Evolutionary conservation across 2,888 invertebrate genomes (phyloP), one percentile per base, ranked within the genome.

Genomic region (Mamestra brassicae): DNA sequence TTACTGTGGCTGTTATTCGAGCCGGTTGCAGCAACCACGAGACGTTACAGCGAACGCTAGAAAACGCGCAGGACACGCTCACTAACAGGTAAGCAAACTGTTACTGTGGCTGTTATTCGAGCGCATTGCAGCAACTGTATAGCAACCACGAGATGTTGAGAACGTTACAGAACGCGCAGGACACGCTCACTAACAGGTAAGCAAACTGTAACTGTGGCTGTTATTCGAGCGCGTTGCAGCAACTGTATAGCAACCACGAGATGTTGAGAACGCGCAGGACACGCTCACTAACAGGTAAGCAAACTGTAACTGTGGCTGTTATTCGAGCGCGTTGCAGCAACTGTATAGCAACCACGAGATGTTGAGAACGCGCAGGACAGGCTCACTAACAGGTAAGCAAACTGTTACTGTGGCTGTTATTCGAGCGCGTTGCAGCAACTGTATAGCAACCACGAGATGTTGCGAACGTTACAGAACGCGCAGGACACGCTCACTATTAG

Each of bases 261-360:
- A 97, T 97, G 52, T 88, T 98, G 80, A 98, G 92, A 97, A 97
- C 81, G 97, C 98, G 2, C 97, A 98, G 83, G 98, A 98, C 69
- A 97, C 97, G 34, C 94, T 98, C 3, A 94, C 95, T 47, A 95
- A 96, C 80, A 93, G 96, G 96, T 96, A 76, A 11, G 45, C 2
- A 13, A 15, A 4, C 15, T 47, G 47, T 62, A 66, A 38, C 38
- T 38, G 38, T 38, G 38, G 38, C 38, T 38, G 42, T 42, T 42
- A 4, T 42, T 6, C 42, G 7, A 42, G 3, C 8, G 42, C 42
- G 42, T 7, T 42, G 42, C 42, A 42, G 4, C 97, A 97, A 79
- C 26, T 26, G 26, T 26, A 26, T 26, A 26, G 26, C 26, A 97
- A 98, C 89, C 97, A 98, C 85, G 98, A 98, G 90, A 97, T 97